Base-by-base conservation (phyloP, 2,797 vertebrate genomes). In the Hypotaenidia okinawae region DNA sequence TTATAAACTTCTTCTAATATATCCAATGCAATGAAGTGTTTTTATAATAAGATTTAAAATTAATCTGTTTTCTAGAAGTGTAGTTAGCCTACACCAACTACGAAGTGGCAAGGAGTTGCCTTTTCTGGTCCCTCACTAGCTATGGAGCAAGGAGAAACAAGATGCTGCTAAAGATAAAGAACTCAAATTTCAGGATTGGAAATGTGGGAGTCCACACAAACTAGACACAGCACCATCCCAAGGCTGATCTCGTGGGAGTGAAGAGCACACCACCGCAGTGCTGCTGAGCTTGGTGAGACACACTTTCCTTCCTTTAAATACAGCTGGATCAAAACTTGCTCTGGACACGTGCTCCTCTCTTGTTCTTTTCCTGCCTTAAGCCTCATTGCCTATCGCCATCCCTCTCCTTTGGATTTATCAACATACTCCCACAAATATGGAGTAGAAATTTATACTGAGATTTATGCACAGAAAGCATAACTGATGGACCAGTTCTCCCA, bases 221-320 rank as follows among this genome's bases (percentile, higher is more conserved):
- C 10, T 16, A 25, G 10, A 45, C 61, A 54, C 0, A 1, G 54
- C 62, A 67, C 39, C 62, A 22, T 47, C 37, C 58, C 35, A 33
- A 68, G 45, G 66, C 39, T 1, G 3, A 35, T 33, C 32, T 58
- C 8, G 1, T 7, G 32, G 39, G 32, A 62, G 18, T 3, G 47
- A 84, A 22, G 32, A 64, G 41, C 57, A 25, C n/a, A 30, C 16
- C 15, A 27, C n/a, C 0, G 0, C 1, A 63, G n/a, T 2, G 43
- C 51, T 72, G 47, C 73, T 64, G 57, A 66, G n/a, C 52, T 49
- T 28, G 13, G 4, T 2, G 5, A 58, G 28, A 64, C 30, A 5
- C 30, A 32, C 16, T 66, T 68, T 62, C 61, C 33, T 41, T 13
- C 43, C 47, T 84, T 82, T 39, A 11, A 78, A 30, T 90, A 89